Evolutionary conservation across 30 jellyfish, hydroid and myxozoan genomes (phyloP), one percentile per base, ranked within the genome.

Genomic region (Cassiopea xamachana): DNA sequence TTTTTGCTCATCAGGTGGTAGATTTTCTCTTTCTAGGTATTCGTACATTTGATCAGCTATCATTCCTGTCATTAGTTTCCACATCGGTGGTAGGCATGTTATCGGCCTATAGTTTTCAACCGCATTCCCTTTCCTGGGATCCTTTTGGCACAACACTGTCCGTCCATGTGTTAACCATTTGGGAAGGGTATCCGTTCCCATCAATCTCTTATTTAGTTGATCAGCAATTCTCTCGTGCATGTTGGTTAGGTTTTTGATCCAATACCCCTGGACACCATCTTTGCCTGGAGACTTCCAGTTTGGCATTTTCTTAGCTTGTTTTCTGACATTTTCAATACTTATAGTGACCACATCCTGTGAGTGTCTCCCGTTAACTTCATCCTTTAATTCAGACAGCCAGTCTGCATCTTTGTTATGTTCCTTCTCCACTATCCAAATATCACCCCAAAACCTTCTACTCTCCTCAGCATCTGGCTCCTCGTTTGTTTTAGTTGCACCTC

Each of bases 401-500:
- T 81, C 89, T 61, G 89, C 89, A 67, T 81, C 79, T 81, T 81
- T 17, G 39, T 59, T 81, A 8, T 61, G 50, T 55, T 58, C 60
- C 89, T 61, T 81, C 81, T 59, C 87, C 89, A 81, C 58, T 51
- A 0, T 27, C 0, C 39, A 27, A 27, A 27, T 27, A 27, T 27
- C 39, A 27, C 39, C 39, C 39, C 0, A 27, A 27, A 27, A 81
- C 89, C 89, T 58, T 59, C 89, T 81, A 58, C 89, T 49, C 89
- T 81, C 83, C 83, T 81, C 89, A 68, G 89, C 89, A 81, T 81
- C 89, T 81, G 83, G 89, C 14, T 1, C 89, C 89, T 81, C 89
- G 71, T 59, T 81, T 81, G 89, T 81, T 81, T 67, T 81, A 51
- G 50, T 82, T 81, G 58, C 79, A 67, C 80, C 67, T 1, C 89